These are phyloP conservation scores for Spea hammondii DNA, from an alignment of 2,797 vertebrate species.

Conservation along the genomic window DNA sequence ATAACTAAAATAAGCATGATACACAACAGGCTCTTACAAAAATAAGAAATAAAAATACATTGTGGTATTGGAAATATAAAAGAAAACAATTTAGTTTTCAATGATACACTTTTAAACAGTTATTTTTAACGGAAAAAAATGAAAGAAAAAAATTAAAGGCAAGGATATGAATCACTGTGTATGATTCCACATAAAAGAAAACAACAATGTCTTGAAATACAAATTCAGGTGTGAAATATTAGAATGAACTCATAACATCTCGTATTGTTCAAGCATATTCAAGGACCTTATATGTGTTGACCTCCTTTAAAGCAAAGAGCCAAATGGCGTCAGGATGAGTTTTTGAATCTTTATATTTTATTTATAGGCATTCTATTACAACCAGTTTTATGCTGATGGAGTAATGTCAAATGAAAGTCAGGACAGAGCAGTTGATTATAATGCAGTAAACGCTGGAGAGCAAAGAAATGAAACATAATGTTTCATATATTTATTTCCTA, in stretches of 20 bases:
- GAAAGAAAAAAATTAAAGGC: background rate
- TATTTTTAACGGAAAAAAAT: background rate
- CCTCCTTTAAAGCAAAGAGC: background rate
- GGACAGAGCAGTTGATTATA: background rate
- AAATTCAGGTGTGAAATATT: background rate
- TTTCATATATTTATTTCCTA: background rate
- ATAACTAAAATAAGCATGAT: slow-evolving; percentile 37
- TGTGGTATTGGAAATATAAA: slow-evolving; percentile 31
- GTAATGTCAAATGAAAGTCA: slow-evolving; percentile 30
- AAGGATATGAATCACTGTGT: background rate
- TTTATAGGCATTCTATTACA: slow-evolving; percentile 4
- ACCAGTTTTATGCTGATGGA: background rate
- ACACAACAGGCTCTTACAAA: slow-evolving; percentile 24
- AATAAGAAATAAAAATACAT: slow-evolving; percentile 26
- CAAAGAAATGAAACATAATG: background rate
- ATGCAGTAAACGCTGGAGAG: slow-evolving; percentile 16
- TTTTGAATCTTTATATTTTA: background rate
- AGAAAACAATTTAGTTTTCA: slow-evolving; percentile 7
- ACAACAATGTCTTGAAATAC: background rate
- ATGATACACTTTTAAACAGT: slow-evolving; percentile 8
- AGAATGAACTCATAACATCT: background rate
- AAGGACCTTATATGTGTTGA: background rate
- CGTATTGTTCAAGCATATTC: background rate
- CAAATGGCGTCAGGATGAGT: background rate
- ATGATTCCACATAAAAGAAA: background rate